Evolutionary conservation across 2,888 invertebrate genomes (phyloP), one percentile per base, ranked within the genome.

Genomic region (Plebejus melissa): DNA sequence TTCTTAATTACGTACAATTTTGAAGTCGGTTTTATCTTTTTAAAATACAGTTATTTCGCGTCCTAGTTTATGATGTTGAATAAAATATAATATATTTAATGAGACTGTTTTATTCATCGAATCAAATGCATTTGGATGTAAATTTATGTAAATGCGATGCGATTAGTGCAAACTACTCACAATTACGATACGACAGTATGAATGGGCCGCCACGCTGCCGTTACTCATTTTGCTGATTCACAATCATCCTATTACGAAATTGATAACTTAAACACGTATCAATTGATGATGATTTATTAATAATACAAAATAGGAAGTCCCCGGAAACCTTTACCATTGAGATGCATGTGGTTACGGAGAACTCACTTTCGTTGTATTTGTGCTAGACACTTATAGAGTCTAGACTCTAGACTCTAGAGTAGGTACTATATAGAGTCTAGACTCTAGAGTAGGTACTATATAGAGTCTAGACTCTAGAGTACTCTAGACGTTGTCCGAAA

Each of bases 111-210:
- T 71, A 46, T 71, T 71, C 46, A 71, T 4, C 4, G 16, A 65
- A 65, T 36, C 32, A 72, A 72, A 54, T 32, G 71, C 46, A 50
- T 72, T 72, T 71, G 71, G 4, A 71, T 71, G 22, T 71, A 46
- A 41, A 72, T 71, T 1, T 46, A 72, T 72, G 72, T 32, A 72
- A 72, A 72, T 72, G 32, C 28, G 22, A 72, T 72, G 72, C 54
- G 72, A 54, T 72, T 72, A 72, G 72, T 72, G 72, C 22, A 46
- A 50, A 72, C 46, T 71, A 50, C 46, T 50, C 50, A 50, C 71
- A n/a, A 41, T 41, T 46, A 71, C 71, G 50, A 46, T 60, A 65
- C 60, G 50, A 69, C 9, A 50, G 13, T 50, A 72, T 72, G 72
- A 72, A 72, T 72, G 72, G 72, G 28, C 13, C 9, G 71, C 28